phyloP scores from a whole-genome alignment of 2,797 vertebrate genomes.

The Kryptolebias ocellatus region DNA sequence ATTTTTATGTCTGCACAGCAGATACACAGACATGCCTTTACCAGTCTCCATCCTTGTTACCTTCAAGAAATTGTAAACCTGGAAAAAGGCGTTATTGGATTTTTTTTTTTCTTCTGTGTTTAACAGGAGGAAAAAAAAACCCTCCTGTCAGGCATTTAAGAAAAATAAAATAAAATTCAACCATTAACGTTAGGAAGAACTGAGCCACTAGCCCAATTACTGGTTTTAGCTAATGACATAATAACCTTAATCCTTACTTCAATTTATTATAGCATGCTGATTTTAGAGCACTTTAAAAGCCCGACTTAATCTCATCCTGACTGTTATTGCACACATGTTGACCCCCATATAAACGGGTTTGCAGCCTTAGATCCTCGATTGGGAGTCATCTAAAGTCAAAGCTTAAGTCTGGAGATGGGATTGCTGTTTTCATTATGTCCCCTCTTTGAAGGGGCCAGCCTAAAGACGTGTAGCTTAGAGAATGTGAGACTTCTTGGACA shows the following conservation, averaged over 20 bases:
- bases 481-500: neutral
- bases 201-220: too few relatives aligned
- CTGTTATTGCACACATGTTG: neutral
- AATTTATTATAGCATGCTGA: neutral
- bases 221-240: too few relatives aligned
- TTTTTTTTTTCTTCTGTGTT: too few relatives aligned
- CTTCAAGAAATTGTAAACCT: too few relatives aligned
- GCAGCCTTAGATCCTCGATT: neutral
- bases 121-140: too few relatives aligned
- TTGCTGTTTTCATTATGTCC: neutral
- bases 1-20: too few relatives aligned
- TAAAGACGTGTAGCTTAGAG: neutral
- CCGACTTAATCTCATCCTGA: neutral
- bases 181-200: too few relatives aligned
- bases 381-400: neutral
- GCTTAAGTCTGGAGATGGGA: slow-evolving; percentile 1
- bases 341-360: neutral
- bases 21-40: too few relatives aligned
- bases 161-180: too few relatives aligned
- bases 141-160: too few relatives aligned
- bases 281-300: slow-evolving; percentile 4
- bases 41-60: too few relatives aligned
- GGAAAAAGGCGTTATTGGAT: too few relatives aligned
- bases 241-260: neutral
- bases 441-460: neutral